A percentile compares a stretch with the other conserved stretches of the same genome.
Evolutionary conservation across 2,888 invertebrate genomes (phyloP).

Genomic region (Xanthorhoe spadicearia): DNA sequence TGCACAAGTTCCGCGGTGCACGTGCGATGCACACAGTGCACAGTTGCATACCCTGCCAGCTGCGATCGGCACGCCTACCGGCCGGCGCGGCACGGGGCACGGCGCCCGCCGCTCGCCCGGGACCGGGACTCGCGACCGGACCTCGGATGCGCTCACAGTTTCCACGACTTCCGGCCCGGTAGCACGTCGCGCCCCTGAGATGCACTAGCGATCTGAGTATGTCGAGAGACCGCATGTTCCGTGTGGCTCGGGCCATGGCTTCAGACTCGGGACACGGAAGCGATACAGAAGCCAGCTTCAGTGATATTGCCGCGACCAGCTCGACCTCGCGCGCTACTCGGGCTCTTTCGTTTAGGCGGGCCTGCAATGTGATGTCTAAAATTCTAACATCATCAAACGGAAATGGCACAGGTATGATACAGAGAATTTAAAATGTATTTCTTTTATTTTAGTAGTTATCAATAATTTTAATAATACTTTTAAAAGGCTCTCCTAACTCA

Average conservation of each 20-base stretch:
- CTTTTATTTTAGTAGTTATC: not conserved
- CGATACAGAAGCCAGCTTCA: constrained; percentile 7
- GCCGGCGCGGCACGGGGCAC: constrained; percentile 43
- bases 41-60: too few relatives aligned
- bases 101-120: constrained; percentile 58
- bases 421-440: not conserved
- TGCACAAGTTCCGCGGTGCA: constrained; percentile 22
- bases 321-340: constrained; percentile 12
- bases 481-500: too few relatives aligned
- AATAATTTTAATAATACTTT: too few relatives aligned
- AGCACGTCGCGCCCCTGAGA: constrained; percentile 23
- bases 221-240: constrained; percentile 10
- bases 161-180: constrained; percentile 41
- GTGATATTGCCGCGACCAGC: constrained; percentile 9
- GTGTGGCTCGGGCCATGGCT: constrained; percentile 6
- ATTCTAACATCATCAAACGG: constrained; percentile 19
- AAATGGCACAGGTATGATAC: constrained; percentile 13
- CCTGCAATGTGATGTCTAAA: constrained; percentile 15
- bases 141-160: constrained; percentile 55
- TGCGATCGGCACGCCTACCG: too few relatives aligned
- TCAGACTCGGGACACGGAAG: constrained; percentile 9
- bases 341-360: constrained; percentile 3
- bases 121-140: constrained; percentile 43
- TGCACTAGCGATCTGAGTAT: constrained; percentile 10
- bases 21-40: too few relatives aligned